Conservation (phyloP, 2,113 vertebrate species). For the Erythrocebus patas region DNA sequence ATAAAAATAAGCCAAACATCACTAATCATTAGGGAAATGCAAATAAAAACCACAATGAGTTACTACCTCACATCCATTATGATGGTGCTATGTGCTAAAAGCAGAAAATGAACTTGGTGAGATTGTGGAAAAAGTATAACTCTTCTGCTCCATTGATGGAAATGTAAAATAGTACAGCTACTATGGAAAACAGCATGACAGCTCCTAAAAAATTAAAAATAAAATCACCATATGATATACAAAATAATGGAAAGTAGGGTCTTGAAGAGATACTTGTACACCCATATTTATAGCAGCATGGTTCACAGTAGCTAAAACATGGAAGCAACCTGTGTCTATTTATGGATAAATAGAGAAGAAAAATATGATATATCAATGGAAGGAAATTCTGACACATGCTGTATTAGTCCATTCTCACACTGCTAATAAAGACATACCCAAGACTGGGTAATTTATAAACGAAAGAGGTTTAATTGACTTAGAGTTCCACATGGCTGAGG, state of each 20-base stretch:
- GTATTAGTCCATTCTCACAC: no score
- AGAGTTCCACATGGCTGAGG: no score
- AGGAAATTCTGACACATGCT: neutral
- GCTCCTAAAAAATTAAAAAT: neutral
- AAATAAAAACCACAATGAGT: neutral
- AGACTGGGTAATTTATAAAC: no score
- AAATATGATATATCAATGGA: neutral
- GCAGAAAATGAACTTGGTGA: neutral
- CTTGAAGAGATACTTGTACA: neutral
- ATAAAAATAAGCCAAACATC: neutral
- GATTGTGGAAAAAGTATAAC: neutral
- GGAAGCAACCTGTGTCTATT: neutral
- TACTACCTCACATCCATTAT: neutral
- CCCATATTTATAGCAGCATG: neutral
- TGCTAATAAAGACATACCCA: no score
- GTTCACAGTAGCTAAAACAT: neutral
- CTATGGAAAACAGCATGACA: neutral
- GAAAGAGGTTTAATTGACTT: no score
- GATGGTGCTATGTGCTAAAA: neutral
- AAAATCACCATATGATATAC: neutral
- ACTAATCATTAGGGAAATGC: neutral
- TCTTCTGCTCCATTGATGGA: neutral
- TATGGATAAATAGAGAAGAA: neutral
- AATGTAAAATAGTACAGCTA: neutral
- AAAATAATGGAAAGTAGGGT: neutral